Base-by-base conservation (phyloP, 2,797 vertebrate species). In the Cossypha polioptera region DNA sequence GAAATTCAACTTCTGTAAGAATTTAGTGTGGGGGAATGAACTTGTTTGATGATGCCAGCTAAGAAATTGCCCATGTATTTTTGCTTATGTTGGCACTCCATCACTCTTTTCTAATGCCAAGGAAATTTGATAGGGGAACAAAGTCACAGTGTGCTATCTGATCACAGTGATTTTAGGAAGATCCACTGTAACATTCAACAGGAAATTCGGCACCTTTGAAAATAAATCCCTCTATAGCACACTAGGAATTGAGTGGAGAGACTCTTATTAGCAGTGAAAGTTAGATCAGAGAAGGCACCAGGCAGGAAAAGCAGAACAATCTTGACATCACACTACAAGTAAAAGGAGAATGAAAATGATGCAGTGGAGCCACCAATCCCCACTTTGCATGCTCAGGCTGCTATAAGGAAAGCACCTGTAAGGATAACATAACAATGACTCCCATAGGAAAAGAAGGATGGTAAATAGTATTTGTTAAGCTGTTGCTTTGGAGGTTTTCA, bases 391-490 rank as follows among this genome's bases (percentile, higher is more conserved):
- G n/a, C 63, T 53, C 36, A 75, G 28, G 25, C 65, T 86, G 47
- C 58, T 75, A 26, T 72, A 94, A 92, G 87, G 76, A 95, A 86
- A 94, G 86, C 91, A 92, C 73, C 91, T 96, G 86, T 91, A 69
- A 55, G 71, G 38, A 73, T 76, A 92, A 48, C 0, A 0, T 74
- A 90, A 80, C 17, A 68, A 61, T 74, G 36, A 43, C 47, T 92
- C 90, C 54, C 66, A 16, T 1, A 72, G 90, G 90, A 90, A 86
- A 72, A 69, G 33, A 47, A 45, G 17, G 76, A 86, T 84, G 69
- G 58, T 72, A 75, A 95, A 90, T 50, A 42, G 36, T 18, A 19
- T 68, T 75, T 88, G 45, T 63, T 55, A 91, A 93, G 75, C 72
- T 91, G 43, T 91, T 89, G 22, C 69, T 86, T 83, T 75, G 51